A percentile compares a stretch with the other conserved stretches of the same genome.
Evolutionary conservation across 1,140 invertebrate species (phyloP).

Genomic region (Zophobas morio): DNA sequence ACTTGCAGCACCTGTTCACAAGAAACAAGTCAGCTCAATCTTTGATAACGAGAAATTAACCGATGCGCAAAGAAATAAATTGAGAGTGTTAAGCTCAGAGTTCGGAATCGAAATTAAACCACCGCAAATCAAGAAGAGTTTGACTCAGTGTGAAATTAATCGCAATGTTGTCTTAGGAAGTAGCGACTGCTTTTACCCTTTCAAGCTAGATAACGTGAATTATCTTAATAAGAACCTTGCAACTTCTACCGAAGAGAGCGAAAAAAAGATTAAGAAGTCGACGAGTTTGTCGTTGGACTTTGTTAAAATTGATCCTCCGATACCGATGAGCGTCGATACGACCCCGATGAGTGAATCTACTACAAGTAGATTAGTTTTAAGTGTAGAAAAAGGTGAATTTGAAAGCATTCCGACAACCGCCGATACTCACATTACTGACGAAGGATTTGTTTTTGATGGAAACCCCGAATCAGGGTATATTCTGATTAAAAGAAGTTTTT

Average conservation of each 20-base stretch:
- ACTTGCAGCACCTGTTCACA: slow-evolving; percentile 2
- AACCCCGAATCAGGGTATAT: neutral
- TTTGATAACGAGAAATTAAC: slow-evolving; percentile 53
- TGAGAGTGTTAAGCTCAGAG: slow-evolving; percentile 65
- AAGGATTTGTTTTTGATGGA: slow-evolving; percentile 58
- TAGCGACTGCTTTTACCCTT: slow-evolving; percentile 50
- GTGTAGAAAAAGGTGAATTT: slow-evolving; percentile 38
- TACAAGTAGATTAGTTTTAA: slow-evolving; percentile 17
- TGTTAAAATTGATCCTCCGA: slow-evolving; percentile 44
- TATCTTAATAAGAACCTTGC: slow-evolving; percentile 55
- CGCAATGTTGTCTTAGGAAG: slow-evolving; percentile 58
- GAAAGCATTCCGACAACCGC: slow-evolving; percentile 56
- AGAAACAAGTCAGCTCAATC: slow-evolving; percentile 19
- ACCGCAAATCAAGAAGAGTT: slow-evolving; percentile 45
- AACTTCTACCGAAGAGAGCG: slow-evolving; percentile 18
- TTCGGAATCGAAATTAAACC: slow-evolving; percentile 58
- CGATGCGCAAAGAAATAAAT: slow-evolving; percentile 65
- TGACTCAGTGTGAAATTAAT: slow-evolving; percentile 57
- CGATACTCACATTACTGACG: slow-evolving; percentile 54
- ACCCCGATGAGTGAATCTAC: slow-evolving; percentile 61
- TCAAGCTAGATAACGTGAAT: slow-evolving; percentile 57
- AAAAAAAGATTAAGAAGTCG: slow-evolving; percentile 54
- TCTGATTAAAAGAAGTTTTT: slow-evolving; percentile 19
- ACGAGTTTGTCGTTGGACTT: slow-evolving; percentile 61
- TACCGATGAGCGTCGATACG: slow-evolving; percentile 57